These are phyloP conservation scores for Muschampia plurimacula DNA, from an alignment of 2,888 invertebrate species.

Conservation along the genomic window DNA sequence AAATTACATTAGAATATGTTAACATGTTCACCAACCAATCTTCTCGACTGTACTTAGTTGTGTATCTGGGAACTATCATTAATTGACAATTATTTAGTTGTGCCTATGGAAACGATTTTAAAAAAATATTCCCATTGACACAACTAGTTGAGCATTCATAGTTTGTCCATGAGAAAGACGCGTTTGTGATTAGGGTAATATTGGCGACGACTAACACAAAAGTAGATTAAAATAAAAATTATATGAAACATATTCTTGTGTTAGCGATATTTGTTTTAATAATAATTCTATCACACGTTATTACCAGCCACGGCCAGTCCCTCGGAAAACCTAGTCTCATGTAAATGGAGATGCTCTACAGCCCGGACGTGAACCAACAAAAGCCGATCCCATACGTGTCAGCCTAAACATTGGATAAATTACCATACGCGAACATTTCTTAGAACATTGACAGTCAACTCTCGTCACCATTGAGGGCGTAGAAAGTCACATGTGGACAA, in stretches of 20 bases:
- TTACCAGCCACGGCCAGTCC: neutral
- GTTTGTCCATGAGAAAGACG: too few species aligned
- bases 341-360: neutral
- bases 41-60: too few species aligned
- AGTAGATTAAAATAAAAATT: too few species aligned
- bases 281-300: neutral
- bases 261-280: neutral
- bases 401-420: constrained; percentile 55
- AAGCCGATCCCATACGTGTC: constrained; percentile 48
- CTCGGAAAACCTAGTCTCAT: neutral
- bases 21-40: too few species aligned
- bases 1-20: neutral
- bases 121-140: too few species aligned
- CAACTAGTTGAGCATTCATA: too few species aligned
- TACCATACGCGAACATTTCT: constrained; percentile 66
- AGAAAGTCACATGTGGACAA: constrained; percentile 78
- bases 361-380: constrained; percentile 11
- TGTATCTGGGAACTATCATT: too few species aligned
- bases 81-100: too few species aligned
- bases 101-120: too few species aligned
- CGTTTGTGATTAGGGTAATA: too few species aligned
- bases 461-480: constrained; percentile 68
- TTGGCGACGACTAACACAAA: too few species aligned
- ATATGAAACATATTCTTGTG: neutral
- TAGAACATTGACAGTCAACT: constrained; percentile 63